phyloP scores from a whole-genome alignment of 2,113 vertebrate species.

The Sisor rabdophorus region DNA sequence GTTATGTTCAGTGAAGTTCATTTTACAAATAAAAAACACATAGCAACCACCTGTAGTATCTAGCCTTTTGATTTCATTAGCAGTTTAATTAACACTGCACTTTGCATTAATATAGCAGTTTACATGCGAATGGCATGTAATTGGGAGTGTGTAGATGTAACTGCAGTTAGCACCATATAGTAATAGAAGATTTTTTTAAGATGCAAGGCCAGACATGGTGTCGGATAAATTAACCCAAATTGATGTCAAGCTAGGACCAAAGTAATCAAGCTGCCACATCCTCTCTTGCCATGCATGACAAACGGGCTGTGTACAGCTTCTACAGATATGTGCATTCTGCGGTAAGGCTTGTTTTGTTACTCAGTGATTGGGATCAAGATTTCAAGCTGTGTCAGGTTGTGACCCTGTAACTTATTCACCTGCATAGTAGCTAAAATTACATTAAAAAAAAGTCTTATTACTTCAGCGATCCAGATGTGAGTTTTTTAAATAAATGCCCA shows the following conservation, averaged over 20 bases:
- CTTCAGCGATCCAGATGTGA: constrained; percentile 36
- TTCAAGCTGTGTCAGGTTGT: constrained; percentile 17
- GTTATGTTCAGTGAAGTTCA: constrained; percentile 28
- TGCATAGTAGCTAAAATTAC: background rate
- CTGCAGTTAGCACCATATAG: background rate
- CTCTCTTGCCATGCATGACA: constrained; percentile 25
- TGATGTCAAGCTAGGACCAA: constrained; percentile 31
- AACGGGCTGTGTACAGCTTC: constrained; percentile 11
- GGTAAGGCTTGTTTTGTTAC: constrained; percentile 26
- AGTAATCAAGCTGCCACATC: constrained; percentile 44
- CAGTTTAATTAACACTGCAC: constrained; percentile 33
- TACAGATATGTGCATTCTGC: constrained; percentile 26
- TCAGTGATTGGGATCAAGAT: constrained; percentile 13
- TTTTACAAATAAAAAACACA: constrained; percentile 35
- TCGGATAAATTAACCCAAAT: constrained; percentile 39
- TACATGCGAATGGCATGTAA: background rate
- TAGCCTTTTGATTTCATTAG: constrained; percentile 12
- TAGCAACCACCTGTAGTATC: background rate
- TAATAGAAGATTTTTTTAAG: constrained; percentile 20
- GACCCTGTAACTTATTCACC: constrained; percentile 10
- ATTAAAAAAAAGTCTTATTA: constrained; percentile 10
- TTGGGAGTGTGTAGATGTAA: constrained; percentile 15
- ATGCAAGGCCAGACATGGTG: constrained; percentile 13
- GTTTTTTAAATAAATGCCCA: constrained; percentile 72
- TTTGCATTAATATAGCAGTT: constrained; percentile 24